Evolutionary conservation across 2,888 invertebrate species (phyloP), one percentile per base, ranked within the genome.

Genomic region (Troides aeacus): DNA sequence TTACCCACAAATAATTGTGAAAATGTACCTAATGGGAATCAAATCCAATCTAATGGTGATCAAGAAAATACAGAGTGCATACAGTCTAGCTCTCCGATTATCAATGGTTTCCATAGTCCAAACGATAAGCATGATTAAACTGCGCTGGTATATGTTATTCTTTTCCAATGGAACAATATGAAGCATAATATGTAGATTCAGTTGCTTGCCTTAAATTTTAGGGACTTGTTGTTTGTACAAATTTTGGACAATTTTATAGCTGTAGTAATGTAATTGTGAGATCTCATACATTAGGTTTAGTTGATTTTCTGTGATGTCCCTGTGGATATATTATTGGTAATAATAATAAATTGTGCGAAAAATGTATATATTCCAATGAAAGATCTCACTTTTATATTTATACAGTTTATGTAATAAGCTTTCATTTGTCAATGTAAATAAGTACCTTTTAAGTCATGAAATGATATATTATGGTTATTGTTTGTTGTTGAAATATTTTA

Each of bases 341-440:
- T 77, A 69, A 75, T 76, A 72, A 74, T 73, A 76, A 76, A 74
- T 72, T 74, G 75, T 77, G 71, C 64, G 46, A 78, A 76, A 76
- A 73, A 71, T 78, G 76, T 73, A 76, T 75, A 73, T 76, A 79
- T 85, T 82, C 79, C 80, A 80, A 74, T 74, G 71, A 74, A 74
- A 79, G 87, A 85, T 89, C 88, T 90, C 89, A 86, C 87, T 84
- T 82, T 88, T 88, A 89, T 88, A 80, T 89, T 86, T 74, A 76
- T 79, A 79, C 85, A 85, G 86, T 84, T 78, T 74, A 76, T 74
- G 70, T 78, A 75, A 73, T 65, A 71, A 66, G 61, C 64, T 73
- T 72, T 71, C 64, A 66, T 62, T 66, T 66, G 57, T 59, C 53
- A 46, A 50, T 62, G 46, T 67, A 62, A 58, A 23, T 66, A 62